Base-by-base conservation (phyloP, 2,797 vertebrate genomes). In the Anabacerthia variegaticeps region DNA sequence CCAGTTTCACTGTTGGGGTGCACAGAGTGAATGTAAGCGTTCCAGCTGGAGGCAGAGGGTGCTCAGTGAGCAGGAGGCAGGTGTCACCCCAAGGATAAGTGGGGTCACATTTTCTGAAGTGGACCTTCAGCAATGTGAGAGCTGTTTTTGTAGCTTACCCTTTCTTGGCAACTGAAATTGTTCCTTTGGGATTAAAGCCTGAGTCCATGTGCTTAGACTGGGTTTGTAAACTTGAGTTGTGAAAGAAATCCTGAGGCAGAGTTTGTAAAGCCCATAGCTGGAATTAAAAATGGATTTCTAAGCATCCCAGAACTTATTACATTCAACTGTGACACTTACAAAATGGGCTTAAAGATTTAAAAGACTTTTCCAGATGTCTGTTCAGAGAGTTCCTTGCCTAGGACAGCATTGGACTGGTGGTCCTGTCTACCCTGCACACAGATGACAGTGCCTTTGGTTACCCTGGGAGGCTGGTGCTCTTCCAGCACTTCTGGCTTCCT, bases 1-100 rank as follows among this genome's bases (percentile, higher is more conserved):
- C 7, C 55, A 20, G 9, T 65, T 81, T 89, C 34, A 15, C n/a
- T 0, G 0, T 22, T 0, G 0, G 54, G 27, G 32, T 51, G 36
- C 4, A 6, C 13, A 4, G 36, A 34, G 15, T 4, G 2, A 66
- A 14, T 21, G 26, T 68, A 20, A 16, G 37, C 46, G 49, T 80
- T 90, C 56, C 34, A 39, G 26, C 63, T 59, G 58, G 22, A 84
- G 66, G 11, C 61, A 74, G 80, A 58, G 15, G 24, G 15, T 88
- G 49, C 62, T 77, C 0, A 1, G 8, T 46, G 63, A 61, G 24
- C 46, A 32, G 62, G 55, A 76, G 80, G 36, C 0, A 1, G 67
- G 8, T 73, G 48, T 67, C 61, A 66, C 48, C 22, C 51, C n/a
- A 36, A 39, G 12, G 56, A 77, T 4, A 18, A 30, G 41, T 59